A percentile compares a stretch with the other conserved stretches of the same genome.
phyloP scores from a whole-genome alignment of 2,113 vertebrate species.

The Thamnaconus septentrionalis region DNA sequence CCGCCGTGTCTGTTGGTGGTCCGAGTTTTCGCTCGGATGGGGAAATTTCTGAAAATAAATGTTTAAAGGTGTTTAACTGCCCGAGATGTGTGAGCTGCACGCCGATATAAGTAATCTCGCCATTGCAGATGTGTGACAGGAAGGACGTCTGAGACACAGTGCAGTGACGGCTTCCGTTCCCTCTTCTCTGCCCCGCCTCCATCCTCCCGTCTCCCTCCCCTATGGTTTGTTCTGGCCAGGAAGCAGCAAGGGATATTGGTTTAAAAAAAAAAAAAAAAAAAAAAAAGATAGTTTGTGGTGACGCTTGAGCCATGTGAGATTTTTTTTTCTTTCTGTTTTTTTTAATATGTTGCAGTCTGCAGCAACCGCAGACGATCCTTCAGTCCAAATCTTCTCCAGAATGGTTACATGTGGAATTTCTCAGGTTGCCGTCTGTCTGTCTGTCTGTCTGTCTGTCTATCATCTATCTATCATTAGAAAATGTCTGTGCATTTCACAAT shows the following conservation, averaged over 20 bases:
- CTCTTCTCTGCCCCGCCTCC: conserved; percentile 29
- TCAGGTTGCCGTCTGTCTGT: too few relatives aligned
- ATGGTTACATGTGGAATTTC: too few relatives aligned
- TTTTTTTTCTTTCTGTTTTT: neutral
- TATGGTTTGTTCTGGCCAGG: neutral
- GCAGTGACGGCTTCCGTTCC: conserved; percentile 21
- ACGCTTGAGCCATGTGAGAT: neutral
- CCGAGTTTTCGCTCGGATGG: neutral
- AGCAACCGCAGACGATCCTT: too few relatives aligned
- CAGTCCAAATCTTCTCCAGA: too few relatives aligned
- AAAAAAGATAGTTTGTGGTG: neutral
- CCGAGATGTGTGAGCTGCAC: conserved; percentile 11
- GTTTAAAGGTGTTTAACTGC: conserved; percentile 41
- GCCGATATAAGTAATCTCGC: neutral
- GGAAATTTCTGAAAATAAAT: conserved; percentile 31
- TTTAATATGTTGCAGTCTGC: too few relatives aligned
- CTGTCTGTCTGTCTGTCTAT: too few relatives aligned
- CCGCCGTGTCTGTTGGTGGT: conserved; percentile 54
- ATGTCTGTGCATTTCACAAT: too few relatives aligned
- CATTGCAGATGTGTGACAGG: conserved; percentile 12
- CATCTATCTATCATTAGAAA: too few relatives aligned
- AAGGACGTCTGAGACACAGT: conserved; percentile 17
- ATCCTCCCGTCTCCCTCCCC: conserved; percentile 21
- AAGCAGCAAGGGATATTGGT: neutral
- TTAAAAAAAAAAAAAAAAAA: neutral